These are phyloP conservation scores for Cirrhinus molitorella DNA, from an alignment of 2,797 vertebrate species.

Conservation along the genomic window DNA sequence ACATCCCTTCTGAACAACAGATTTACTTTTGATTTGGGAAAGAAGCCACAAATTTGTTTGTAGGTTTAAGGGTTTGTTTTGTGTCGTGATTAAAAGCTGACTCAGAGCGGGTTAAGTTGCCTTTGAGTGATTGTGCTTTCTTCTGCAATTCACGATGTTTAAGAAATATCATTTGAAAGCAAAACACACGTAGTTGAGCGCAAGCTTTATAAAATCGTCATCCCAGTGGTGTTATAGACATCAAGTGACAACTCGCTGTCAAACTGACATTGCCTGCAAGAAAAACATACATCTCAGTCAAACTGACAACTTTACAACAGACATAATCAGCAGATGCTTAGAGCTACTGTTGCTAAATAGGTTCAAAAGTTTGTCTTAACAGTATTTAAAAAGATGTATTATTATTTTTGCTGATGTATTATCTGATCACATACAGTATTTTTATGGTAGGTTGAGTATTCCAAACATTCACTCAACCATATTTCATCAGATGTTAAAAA, in stretches of 20 bases:
- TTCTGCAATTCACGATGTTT: neutral
- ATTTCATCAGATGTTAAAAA: neutral
- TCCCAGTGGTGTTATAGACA: slow-evolving; percentile 11
- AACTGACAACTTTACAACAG: slow-evolving; percentile 23
- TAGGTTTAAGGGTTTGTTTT: slow-evolving; percentile 41
- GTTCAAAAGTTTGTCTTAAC: neutral
- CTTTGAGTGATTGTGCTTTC: slow-evolving; percentile 17
- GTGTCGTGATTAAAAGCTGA: neutral
- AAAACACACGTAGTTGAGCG: neutral
- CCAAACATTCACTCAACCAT: neutral
- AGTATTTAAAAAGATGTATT: neutral
- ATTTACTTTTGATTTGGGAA: slow-evolving; percentile 46
- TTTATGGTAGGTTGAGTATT: neutral
- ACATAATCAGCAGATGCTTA: neutral
- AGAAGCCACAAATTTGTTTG: slow-evolving; percentile 29
- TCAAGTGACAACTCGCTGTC: slow-evolving; percentile 44
- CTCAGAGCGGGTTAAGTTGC: neutral
- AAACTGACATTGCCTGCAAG: slow-evolving; percentile 28
- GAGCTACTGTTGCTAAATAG: neutral
- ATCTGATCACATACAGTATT: too few relatives aligned
- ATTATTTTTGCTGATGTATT: neutral
- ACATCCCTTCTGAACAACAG: slow-evolving; percentile 35
- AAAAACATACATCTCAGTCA: slow-evolving; percentile 29
- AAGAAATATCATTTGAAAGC: slow-evolving; percentile 4
- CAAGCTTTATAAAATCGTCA: neutral